Base-by-base conservation (phyloP, 2,113 vertebrate genomes). In the Vicugna pacos region DNA sequence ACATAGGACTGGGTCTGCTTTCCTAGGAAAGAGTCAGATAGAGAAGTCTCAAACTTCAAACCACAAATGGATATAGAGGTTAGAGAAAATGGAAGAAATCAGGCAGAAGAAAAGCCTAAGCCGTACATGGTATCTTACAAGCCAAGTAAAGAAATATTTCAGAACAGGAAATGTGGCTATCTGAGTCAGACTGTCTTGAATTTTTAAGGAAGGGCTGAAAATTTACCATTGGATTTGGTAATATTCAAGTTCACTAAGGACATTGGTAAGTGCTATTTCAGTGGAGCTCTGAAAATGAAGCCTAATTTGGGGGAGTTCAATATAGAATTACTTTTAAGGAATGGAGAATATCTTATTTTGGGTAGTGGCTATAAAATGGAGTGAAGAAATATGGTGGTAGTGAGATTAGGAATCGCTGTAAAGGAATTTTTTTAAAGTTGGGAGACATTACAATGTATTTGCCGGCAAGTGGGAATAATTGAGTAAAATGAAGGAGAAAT, bases 51-150 rank as follows among this genome's bases (percentile, higher is more conserved):
- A 83, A 6, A 69, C 30, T 17, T 52, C 17, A 69, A 28, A 56
- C 58, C 32, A 46, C 38, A 30, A n/a, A 48, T 88, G 38, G 52
- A 38, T 75, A 52, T 67, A 76, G 19, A 76, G 2, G 1, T 72
- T n/a, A 83, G 58, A 26, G 89, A 92, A 50, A 89, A 70, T 56
- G 17, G 24, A 58, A 58, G 72, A 75, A 96, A 89, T 52, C 9
- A 56, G 28, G 32, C 42, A 84, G 69, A 28, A 81, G 52, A 72
- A 8, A 70, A 76, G 17, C 14, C 64, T 72, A 52, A 13, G 20
- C 54, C 1, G 0, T 46, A 9, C 7, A 35, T 42, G 2, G 32
- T 42, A 32, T 93, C 80, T n/a, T 73, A 48, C 38, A 81, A 89
- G 28, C 22, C 30, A 80, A 48, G 14, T 75, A 20, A 84, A 80